Base-by-base conservation (phyloP, 1,140 invertebrate genomes). In the Atopsyche davidsoni region DNA sequence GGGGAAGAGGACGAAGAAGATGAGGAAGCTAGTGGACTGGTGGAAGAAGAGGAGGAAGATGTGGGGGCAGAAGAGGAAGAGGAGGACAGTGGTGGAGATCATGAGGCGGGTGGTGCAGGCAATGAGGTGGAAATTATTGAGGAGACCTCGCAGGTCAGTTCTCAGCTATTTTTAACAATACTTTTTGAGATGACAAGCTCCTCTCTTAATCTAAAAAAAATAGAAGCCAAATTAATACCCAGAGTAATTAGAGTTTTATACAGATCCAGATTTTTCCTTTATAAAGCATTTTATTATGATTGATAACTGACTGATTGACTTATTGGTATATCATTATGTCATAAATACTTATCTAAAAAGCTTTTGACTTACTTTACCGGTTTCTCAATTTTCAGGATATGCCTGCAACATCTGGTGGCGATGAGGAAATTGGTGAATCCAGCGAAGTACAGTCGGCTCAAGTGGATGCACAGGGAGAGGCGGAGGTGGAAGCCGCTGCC, bases 1-100 rank as follows among this genome's bases (percentile, higher is more conserved):
- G 60, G 65, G 14, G 69, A 71, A 1, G 54, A 43, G 3, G 49
- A 57, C 17, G 50, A 28, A 38, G 67, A 69, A 23, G 73, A 72
- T 38, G 69, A 68, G 35, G 68, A 67, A 16, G 68, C 66, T 9
- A 73, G 72, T 48, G 79, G 76, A 24, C 75, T 75, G 39, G 79
- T 77, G 60, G 78, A 75, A 34, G 71, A 51, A 7, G 66, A 63
- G 32, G 64, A 60, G 7, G 60, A 57, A 10, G 62, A 60, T 34
- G 59, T 55, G 44, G 69, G 53, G 22, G 69, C 70, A 45, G 68
- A 63, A 54, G 65, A 65, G 52, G 64, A 61, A 16, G 68, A 67
- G 31, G 72, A 68, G 55, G 70, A 66, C 41, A 63, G 64, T 53
- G 59, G 54, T 14, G 60, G 52, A 18, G 60, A 32, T 40, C 32